phyloP scores from a whole-genome alignment of 2,888 invertebrate species.

The Nemurella pictetii region DNA sequence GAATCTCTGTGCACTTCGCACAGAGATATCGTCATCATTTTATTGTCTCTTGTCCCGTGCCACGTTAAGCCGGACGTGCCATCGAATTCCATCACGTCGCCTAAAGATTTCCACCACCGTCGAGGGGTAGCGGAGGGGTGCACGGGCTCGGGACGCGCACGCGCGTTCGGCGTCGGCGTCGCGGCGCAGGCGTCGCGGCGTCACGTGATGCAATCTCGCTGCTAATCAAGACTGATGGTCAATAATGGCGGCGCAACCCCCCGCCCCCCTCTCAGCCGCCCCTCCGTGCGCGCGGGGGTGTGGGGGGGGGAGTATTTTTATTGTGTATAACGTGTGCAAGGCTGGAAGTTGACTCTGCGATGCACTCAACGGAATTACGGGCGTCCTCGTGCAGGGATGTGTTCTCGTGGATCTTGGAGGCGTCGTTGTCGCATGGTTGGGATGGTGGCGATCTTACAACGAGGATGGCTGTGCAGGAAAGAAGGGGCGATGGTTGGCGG shows the following conservation, averaged over 20 bases:
- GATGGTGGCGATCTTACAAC: not conserved
- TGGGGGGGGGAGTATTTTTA: conserved; percentile 45
- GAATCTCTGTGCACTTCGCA: conserved; percentile 9
- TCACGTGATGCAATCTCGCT: conserved; percentile 42
- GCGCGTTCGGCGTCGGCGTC: conserved; percentile 20
- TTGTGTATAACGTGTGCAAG: conserved; percentile 46
- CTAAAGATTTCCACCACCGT: conserved; percentile 19
- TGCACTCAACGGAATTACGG: conserved; percentile 55
- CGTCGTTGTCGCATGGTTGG: not conserved
- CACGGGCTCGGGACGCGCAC: not conserved
- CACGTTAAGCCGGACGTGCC: conserved; percentile 11
- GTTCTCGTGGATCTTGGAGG: not conserved
- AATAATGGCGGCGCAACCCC: conserved; percentile 54
- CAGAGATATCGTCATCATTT: conserved; percentile 25
- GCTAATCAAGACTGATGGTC: conserved; percentile 56
- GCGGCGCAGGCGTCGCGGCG: conserved; percentile 51
- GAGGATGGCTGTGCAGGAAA: conserved; percentile 28
- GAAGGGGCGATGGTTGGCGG: not conserved
- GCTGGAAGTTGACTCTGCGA: conserved; percentile 49
- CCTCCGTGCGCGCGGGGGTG: conserved; percentile 3
- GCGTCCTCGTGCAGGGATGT: not conserved
- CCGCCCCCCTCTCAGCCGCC: conserved; percentile 14
- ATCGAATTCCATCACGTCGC: conserved; percentile 20
- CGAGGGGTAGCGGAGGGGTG: not conserved
- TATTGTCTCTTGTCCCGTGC: conserved; percentile 25